phyloP scores from a whole-genome alignment of 2,113 vertebrate genomes.

The Otolemur garnettii region DNA sequence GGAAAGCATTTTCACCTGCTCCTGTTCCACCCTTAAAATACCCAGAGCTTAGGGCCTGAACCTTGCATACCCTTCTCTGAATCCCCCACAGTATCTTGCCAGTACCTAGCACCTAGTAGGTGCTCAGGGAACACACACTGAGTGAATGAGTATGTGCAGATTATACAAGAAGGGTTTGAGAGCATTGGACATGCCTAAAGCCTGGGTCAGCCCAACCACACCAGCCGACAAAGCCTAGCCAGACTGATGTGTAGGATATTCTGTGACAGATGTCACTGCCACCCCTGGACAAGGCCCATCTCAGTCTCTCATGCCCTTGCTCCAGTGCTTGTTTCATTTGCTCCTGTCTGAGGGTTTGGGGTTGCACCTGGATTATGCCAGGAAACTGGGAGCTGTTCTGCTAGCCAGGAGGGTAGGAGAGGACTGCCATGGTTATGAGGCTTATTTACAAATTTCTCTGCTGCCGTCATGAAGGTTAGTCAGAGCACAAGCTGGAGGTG shows the following conservation, averaged over 20 bases:
- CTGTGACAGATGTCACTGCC: accelerated
- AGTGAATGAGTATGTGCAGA: neutral
- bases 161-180: neutral
- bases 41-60: neutral
- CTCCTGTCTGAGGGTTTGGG: neutral
- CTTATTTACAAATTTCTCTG: slow-evolving; percentile 17
- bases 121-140: neutral
- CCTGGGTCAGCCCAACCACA: neutral
- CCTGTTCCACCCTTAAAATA: neutral
- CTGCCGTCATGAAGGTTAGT: neutral
- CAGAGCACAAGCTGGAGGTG: neutral
- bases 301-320: neutral
- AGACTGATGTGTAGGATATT: neutral
- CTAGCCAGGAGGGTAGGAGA: neutral
- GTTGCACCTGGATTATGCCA: neutral
- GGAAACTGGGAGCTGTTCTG: neutral
- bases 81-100: neutral
- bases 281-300: no score
- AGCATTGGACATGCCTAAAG: neutral
- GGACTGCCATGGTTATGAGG: neutral
- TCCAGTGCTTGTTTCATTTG: neutral
- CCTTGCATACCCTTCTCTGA: neutral
- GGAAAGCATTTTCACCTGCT: neutral
- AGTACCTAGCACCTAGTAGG: neutral
- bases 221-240: neutral